Base-by-base conservation (phyloP, 2,888 invertebrate species). In the Andricus curvator region DNA sequence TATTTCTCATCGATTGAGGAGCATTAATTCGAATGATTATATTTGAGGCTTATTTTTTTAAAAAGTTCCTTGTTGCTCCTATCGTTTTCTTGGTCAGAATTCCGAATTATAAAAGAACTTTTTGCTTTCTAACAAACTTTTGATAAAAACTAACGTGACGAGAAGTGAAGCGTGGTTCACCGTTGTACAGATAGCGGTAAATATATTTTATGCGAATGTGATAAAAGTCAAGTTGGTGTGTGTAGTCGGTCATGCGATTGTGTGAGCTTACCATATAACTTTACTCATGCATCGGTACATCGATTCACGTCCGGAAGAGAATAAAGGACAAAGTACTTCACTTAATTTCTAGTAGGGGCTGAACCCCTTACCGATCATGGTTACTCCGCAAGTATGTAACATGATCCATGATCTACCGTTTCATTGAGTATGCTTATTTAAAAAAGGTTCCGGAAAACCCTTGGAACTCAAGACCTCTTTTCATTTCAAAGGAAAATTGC, bases 321-420 rank as follows among this genome's bases (percentile, higher is more conserved):
- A 51, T 56, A 74, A 74, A 56, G 70, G 70, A 74, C 51, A 74
- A 74, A 74, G 51, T 74, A 74, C 70, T 70, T 33, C 20, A 48
- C 48, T 33, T 51, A 74, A 51, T 29, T 51, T 74, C 29, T 56
- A 56, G 29, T n/a, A 56, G 70, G 51, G 51, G 70, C 48, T 74
- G 51, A 74, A 20, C 48, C 70, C 70, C 70, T 74, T 29, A 74
- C 20, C 51, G 51, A 74, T 33, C 56, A 33, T 56, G 20, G 29
- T 74, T 74, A 74, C 48, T 56, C n/a, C 29, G 67, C 11, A 67
- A 22, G 37, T 67, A 67, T 65, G 65, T 29, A 37, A 67, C 41
- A 41, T 22, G 41, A 67, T 6, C 37, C 41, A 37, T 67, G 37
- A 13, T 41, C 41, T 41, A 41, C 22, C 41, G 67, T 67, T 67